A percentile compares a stretch with the other conserved stretches of the same genome.
Evolutionary conservation across 2,888 invertebrate genomes (phyloP).

Genomic region (Xiphydria camelus): DNA sequence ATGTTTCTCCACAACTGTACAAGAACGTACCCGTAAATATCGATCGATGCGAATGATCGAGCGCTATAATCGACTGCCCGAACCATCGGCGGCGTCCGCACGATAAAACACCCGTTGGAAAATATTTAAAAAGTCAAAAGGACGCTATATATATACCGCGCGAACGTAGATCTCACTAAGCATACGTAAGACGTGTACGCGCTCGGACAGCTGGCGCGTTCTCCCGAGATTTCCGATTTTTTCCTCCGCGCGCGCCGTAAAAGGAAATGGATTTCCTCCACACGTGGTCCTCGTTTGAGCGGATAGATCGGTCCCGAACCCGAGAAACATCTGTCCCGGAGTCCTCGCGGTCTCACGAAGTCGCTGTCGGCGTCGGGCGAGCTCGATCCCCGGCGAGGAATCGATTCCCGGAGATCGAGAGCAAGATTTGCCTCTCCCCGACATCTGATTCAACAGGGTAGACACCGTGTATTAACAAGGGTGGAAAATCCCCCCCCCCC

Average conservation of each 20-base stretch:
- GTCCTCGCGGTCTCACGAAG: no score
- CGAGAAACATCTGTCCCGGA: slow-evolving; percentile 30
- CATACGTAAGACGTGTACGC: background rate
- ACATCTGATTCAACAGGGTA: slow-evolving; percentile 12
- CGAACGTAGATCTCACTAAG: no score
- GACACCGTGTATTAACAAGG: slow-evolving; percentile 14
- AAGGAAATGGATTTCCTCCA: slow-evolving; percentile 56
- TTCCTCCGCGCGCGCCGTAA: slow-evolving; percentile 24
- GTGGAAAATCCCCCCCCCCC: background rate
- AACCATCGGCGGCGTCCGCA: no score
- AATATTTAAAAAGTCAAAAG: no score
- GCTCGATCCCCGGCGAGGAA: background rate
- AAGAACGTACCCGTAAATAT: no score
- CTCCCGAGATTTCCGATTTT: slow-evolving; percentile 14
- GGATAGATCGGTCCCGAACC: slow-evolving; percentile 8
- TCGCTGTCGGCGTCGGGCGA: background rate
- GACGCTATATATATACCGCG: no score
- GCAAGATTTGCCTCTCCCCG: slow-evolving; percentile 6
- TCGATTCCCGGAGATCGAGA: slow-evolving; percentile 14
- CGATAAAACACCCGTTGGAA: no score
- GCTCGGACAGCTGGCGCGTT: slow-evolving; percentile 11
- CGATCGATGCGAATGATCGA: no score
- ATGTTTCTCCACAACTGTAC: no score
- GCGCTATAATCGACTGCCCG: no score
- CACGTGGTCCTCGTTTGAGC: slow-evolving; percentile 51